Percentiles rank a stretch among this genome's conserved stretches.
Evolutionary conservation across 2,113 vertebrate species (phyloP).

Genomic region (Prunella himalayana): DNA sequence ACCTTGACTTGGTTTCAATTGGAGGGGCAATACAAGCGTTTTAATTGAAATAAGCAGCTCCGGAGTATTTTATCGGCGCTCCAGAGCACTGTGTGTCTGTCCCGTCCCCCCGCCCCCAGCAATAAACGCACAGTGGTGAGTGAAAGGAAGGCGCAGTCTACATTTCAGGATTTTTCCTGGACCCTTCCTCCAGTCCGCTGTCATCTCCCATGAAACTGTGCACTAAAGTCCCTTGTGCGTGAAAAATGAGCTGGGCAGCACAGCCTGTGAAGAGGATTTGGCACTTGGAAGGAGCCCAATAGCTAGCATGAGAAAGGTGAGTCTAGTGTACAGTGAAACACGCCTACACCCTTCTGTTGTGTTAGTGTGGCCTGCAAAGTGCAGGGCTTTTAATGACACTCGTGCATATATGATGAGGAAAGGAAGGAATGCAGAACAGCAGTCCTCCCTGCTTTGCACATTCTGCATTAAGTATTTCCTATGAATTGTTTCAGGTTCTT

Average conservation of each 20-base stretch:
- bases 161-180: background rate
- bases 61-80: background rate
- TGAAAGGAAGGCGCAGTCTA: background rate
- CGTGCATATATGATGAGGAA: background rate
- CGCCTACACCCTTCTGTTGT: background rate
- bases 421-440: background rate
- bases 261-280: background rate
- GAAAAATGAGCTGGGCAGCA: background rate
- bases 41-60: background rate
- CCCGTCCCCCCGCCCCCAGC: background rate
- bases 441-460: background rate
- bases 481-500: background rate
- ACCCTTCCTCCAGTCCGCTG: background rate
- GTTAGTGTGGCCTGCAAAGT: background rate
- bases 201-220: background rate
- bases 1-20: background rate
- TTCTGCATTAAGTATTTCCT: background rate
- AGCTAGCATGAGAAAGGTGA: background rate
- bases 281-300: background rate
- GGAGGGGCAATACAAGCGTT: background rate
- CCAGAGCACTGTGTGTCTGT: background rate
- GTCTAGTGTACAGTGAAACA: background rate
- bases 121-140: background rate
- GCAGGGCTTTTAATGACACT: background rate
- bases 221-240: background rate